Evolutionary conservation across 2,113 vertebrate genomes (phyloP).

Genomic region (Pachypanchax playfairii): DNA sequence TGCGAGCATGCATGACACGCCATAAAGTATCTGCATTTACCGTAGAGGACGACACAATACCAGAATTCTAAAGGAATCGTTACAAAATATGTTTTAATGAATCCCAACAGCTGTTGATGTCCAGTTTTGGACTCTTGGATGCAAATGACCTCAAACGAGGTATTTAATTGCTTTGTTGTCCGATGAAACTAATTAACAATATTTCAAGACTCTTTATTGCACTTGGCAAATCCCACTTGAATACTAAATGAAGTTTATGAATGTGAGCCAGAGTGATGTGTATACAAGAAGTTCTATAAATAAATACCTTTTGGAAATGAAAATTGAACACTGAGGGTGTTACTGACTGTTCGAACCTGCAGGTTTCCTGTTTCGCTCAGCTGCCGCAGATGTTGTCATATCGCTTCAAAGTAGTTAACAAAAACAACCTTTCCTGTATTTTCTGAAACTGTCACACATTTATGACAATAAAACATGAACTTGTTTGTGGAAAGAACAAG

Average conservation of each 20-base stretch:
- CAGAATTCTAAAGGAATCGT: background rate
- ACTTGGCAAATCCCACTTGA: slow-evolving; percentile 18
- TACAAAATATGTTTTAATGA: background rate
- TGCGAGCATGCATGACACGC: slow-evolving; percentile 39
- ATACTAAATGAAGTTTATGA: slow-evolving; percentile 32
- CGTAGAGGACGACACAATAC: slow-evolving; percentile 14
- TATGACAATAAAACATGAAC: background rate
- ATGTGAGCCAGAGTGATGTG: slow-evolving; percentile 32
- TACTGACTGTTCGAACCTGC: background rate
- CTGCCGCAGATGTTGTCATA: background rate
- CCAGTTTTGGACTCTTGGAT: background rate
- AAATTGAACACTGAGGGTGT: slow-evolving; percentile 8
- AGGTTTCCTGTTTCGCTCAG: background rate
- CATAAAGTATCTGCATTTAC: slow-evolving; percentile 2
- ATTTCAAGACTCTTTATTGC: slow-evolving; percentile 17
- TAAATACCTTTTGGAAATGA: slow-evolving; percentile 23
- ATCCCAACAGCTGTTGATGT: background rate
- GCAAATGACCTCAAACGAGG: slow-evolving; percentile 20
- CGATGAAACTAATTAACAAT: slow-evolving; percentile 5
- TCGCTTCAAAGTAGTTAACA: background rate
- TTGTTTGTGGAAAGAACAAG: background rate
- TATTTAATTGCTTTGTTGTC: background rate
- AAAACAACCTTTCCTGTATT: background rate
- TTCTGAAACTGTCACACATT: background rate
- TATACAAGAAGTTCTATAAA: slow-evolving; percentile 19